These are phyloP conservation scores for Macrotis lagotis DNA, from an alignment of 2,113 vertebrate species.

Conservation along the genomic window DNA sequence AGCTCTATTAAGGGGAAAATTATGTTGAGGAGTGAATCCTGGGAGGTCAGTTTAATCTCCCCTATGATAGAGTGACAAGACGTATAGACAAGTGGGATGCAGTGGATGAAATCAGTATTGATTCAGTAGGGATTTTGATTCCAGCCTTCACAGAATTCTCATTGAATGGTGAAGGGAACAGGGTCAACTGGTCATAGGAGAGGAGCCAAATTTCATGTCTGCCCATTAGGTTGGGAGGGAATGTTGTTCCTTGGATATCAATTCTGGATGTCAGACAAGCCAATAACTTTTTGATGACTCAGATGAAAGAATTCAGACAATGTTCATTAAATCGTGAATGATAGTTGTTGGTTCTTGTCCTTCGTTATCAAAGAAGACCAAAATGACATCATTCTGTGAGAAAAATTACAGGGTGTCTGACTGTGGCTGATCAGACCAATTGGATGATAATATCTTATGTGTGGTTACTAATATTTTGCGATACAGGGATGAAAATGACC, in stretches of 20 bases:
- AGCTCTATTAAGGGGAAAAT: neutral
- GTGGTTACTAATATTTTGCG: neutral
- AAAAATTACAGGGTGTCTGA: too few species aligned
- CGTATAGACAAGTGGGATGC: neutral
- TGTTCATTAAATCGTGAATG: neutral
- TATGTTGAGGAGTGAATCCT: constrained; percentile 13
- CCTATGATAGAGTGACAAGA: neutral
- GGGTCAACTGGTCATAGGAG: neutral
- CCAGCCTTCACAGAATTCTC: neutral
- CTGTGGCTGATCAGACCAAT: too few species aligned
- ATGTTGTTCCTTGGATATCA: neutral
- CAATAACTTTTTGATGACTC: neutral
- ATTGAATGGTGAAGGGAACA: neutral
- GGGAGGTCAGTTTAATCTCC: neutral
- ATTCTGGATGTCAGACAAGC: neutral
- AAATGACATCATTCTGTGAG: too few species aligned
- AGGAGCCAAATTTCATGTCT: neutral
- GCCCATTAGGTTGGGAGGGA: neutral
- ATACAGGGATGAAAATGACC: neutral
- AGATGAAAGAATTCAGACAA: neutral
- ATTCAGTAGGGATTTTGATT: neutral
- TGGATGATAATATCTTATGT: neutral
- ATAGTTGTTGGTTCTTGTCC: too few species aligned
- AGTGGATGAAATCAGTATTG: neutral
- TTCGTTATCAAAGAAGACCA: too few species aligned